Percentiles rank a stretch among this genome's conserved stretches.
Evolutionary conservation across 2,113 vertebrate genomes (phyloP).

Genomic region (Gallinago undulata): DNA sequence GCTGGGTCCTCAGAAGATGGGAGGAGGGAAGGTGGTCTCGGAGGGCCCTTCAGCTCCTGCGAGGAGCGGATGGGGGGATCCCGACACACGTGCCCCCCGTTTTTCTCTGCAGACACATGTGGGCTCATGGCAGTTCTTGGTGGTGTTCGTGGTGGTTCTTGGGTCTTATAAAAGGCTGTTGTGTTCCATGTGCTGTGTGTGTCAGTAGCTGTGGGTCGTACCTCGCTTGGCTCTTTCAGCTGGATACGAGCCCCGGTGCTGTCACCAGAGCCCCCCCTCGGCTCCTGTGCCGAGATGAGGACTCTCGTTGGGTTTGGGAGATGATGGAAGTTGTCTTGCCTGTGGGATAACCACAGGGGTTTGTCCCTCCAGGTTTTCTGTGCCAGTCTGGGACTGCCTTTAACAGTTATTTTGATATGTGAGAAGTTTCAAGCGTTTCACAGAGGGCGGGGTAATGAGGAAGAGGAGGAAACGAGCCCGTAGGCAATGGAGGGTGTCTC

Average conservation of each 20-base stretch:
- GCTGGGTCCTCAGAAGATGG: neutral
- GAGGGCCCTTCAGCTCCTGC: neutral
- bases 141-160: neutral
- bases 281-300: neutral
- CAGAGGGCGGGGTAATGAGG: neutral
- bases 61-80: neutral
- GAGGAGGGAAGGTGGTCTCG: neutral
- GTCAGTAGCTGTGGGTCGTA: neutral
- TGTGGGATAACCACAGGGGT: neutral
- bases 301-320: neutral
- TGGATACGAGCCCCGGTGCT: neutral
- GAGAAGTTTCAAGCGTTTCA: neutral
- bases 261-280: rapidly evolving
- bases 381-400: neutral
- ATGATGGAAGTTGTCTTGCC: neutral
- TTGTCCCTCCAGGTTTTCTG: neutral
- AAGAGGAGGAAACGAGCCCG: neutral
- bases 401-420: neutral
- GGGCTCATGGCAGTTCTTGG: neutral
- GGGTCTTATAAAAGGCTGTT: neutral
- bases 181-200: neutral
- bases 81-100: neutral
- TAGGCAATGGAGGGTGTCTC: neutral
- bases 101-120: neutral
- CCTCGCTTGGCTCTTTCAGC: neutral